These are phyloP conservation scores for Acrossocheilus fasciatus DNA, from an alignment of 2,797 vertebrate genomes.

Conservation along the genomic window DNA sequence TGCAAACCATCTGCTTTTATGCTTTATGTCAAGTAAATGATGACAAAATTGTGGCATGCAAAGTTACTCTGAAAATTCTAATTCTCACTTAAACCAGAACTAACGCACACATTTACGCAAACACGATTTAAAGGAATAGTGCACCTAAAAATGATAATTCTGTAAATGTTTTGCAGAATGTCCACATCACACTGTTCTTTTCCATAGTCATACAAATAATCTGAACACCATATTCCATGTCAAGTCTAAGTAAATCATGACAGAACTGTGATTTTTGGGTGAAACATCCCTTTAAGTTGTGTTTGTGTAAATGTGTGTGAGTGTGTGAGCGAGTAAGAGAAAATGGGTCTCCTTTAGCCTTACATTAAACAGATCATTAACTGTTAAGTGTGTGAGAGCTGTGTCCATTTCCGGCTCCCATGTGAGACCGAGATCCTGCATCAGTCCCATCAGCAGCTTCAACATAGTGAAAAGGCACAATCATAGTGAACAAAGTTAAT, in stretches of 20 bases:
- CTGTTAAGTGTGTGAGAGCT: constrained; percentile 44
- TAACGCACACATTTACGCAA: constrained; percentile 10
- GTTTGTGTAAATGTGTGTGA: neutral
- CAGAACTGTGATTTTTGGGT: neutral
- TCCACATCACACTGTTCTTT: neutral
- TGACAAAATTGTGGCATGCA: neutral
- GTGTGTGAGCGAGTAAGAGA: neutral
- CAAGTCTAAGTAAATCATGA: neutral
- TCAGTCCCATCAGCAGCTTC: neutral
- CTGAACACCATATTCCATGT: neutral
- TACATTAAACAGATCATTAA: constrained; percentile 44
- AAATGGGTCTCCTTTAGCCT: neutral
- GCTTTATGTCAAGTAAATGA: neutral
- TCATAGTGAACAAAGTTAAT: constrained; percentile 26
- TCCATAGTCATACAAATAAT: neutral
- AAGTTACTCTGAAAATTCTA: neutral
- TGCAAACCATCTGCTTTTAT: neutral
- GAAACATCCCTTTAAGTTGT: neutral
- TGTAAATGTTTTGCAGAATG: neutral
- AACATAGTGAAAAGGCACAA: constrained; percentile 6
- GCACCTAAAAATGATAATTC: neutral
- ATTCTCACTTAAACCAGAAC: neutral
- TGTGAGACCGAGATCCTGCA: constrained; percentile 7
- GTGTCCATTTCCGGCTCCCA: constrained; percentile 37
- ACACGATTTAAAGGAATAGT: neutral